These are phyloP conservation scores for Pyrocoelia pectoralis DNA, from an alignment of 2,888 invertebrate species.

Conservation along the genomic window DNA sequence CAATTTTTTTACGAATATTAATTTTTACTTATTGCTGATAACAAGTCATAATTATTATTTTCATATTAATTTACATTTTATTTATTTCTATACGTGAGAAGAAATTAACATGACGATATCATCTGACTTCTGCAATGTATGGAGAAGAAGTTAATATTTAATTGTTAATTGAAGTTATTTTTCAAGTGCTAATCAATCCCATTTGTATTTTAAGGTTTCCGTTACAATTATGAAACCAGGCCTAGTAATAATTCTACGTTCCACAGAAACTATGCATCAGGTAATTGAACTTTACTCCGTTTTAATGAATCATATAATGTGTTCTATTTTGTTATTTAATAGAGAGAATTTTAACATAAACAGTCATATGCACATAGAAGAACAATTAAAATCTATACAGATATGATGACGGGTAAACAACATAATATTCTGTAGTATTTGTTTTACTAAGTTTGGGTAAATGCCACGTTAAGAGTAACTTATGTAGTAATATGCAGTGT, in stretches of 20 bases:
- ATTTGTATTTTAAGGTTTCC: constrained; percentile 15
- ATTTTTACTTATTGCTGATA: not conserved
- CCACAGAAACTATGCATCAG: not conserved
- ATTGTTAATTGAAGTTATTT: constrained; percentile 2
- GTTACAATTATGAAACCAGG: constrained; percentile 9
- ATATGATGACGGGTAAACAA: too few relatives aligned
- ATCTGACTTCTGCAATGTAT: constrained; percentile 7
- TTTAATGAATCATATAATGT: too few relatives aligned
- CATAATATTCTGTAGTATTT: too few relatives aligned
- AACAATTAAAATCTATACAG: too few relatives aligned
- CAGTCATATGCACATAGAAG: too few relatives aligned
- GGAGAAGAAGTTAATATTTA: not conserved
- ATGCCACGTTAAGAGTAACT: too few relatives aligned
- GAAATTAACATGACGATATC: not conserved
- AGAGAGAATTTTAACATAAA: too few relatives aligned
- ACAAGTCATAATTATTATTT: not conserved
- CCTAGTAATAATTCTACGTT: not conserved
- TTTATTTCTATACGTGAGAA: not conserved
- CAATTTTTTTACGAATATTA: not conserved
- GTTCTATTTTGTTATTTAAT: too few relatives aligned
- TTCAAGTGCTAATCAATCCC: constrained; percentile 2
- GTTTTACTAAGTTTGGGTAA: too few relatives aligned
- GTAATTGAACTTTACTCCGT: not conserved
- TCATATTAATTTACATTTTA: not conserved
- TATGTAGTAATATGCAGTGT: too few relatives aligned